Conservation (phyloP, 2,797 vertebrate species). For the Gymnothorax javanicus region DNA sequence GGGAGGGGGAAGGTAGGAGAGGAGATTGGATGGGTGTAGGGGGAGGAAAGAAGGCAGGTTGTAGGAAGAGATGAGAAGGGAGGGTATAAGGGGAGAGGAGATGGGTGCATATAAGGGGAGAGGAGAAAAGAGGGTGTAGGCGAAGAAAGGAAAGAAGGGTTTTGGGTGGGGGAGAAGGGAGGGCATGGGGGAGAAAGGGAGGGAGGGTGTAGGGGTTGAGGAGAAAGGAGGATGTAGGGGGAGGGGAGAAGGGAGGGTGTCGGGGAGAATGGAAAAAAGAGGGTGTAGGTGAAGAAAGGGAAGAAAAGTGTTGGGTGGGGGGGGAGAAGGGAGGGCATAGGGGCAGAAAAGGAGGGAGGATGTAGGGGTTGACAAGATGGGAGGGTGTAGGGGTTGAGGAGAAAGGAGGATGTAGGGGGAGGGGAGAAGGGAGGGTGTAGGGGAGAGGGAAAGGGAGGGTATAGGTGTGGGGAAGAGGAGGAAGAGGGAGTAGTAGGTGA, state of each 20-base stretch:
- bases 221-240: background rate
- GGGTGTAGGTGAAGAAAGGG: background rate
- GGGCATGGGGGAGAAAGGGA: background rate
- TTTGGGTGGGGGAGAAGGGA: background rate
- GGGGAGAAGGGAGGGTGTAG: too few species aligned
- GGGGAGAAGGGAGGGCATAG: too few species aligned
- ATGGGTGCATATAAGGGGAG: background rate
- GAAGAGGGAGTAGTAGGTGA: too few species aligned
- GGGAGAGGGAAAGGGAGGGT: too few species aligned
- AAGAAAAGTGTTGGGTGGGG: too few species aligned
- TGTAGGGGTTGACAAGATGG: too few species aligned
- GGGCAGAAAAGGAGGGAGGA: too few species aligned
- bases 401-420: too few species aligned
- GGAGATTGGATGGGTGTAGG: background rate
- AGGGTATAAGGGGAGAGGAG: background rate
- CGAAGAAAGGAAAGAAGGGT: background rate
- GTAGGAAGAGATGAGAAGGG: background rate
- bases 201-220: background rate
- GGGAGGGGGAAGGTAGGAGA: background rate
- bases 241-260: background rate
- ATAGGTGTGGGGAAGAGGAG: too few species aligned
- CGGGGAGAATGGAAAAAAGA: background rate
- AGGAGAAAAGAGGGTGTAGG: background rate
- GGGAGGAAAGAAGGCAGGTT: background rate
- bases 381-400: too few species aligned